Conservation (phyloP, 2,888 invertebrate genomes). For the Dromius quadrimaculatus region DNA sequence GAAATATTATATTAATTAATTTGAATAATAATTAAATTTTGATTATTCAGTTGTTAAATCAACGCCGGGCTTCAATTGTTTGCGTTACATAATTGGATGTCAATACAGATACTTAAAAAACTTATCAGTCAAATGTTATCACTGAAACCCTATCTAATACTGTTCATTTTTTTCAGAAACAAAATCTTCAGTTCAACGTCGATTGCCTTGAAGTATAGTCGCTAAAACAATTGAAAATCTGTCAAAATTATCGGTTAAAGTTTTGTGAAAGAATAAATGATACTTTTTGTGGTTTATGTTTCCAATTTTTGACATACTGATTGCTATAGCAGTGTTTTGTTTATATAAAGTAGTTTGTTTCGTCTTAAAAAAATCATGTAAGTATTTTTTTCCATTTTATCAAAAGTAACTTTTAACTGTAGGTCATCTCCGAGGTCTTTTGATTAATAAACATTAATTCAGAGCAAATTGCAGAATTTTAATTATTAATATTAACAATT, state of each 20-base stretch:
- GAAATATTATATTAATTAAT: no score
- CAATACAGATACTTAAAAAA: neutral
- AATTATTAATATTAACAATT: no score
- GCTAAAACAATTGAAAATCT: constrained; percentile 12
- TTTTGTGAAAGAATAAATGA: constrained; percentile 1
- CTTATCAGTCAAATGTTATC: constrained; percentile 23
- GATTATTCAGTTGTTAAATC: no score
- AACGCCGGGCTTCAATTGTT: no score
- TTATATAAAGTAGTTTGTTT: constrained; percentile 18
- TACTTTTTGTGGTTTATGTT: constrained; percentile 27
- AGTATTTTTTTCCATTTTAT: constrained; percentile 19
- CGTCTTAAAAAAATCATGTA: constrained; percentile 35
- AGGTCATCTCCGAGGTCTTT: no score
- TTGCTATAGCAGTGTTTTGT: constrained; percentile 31
- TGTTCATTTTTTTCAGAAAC: constrained; percentile 8
- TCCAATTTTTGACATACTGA: constrained; percentile 12
- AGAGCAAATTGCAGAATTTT: no score
- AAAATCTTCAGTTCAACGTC: constrained; percentile 17
- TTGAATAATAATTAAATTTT: no score
- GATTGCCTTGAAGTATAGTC: neutral
- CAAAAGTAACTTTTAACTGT: no score
- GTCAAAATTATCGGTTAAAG: constrained; percentile 3
- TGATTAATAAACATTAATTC: no score
- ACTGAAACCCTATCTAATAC: constrained; percentile 13
- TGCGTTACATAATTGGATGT: constrained; percentile 1